Conservation (phyloP, 2,797 vertebrate species). For the Phalanger gymnotis region DNA sequence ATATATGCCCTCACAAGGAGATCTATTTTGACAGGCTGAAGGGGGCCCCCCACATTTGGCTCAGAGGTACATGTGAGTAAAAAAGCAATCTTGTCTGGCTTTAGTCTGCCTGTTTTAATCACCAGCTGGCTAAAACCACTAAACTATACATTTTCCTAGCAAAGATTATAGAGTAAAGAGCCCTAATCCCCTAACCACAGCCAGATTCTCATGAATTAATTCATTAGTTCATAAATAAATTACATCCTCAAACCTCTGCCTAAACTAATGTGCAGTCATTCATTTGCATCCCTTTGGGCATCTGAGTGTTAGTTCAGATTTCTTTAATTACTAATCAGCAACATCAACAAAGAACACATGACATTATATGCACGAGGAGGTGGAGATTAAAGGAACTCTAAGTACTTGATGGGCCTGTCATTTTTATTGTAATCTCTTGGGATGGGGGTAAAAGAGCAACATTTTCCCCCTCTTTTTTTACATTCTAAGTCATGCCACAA, state of each 20-base stretch:
- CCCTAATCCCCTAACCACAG: constrained; percentile 76
- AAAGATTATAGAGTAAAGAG: constrained; percentile 77
- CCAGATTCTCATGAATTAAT: constrained; percentile 86
- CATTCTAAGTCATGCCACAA: background rate
- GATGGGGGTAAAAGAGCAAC: background rate
- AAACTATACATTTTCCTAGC: constrained; percentile 77
- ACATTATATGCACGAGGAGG: constrained; percentile 6
- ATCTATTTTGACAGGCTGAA: constrained; percentile 72
- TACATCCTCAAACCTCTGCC: constrained; percentile 74
- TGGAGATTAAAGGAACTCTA: background rate
- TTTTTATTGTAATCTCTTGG: background rate
- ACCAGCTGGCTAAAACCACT: constrained; percentile 71
- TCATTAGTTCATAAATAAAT: constrained; percentile 83
- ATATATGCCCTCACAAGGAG: constrained; percentile 51
- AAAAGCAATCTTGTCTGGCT: constrained; percentile 68
- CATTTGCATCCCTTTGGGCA: constrained; percentile 62
- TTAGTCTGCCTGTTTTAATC: constrained; percentile 69
- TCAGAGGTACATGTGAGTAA: constrained; percentile 63
- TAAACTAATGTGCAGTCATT: constrained; percentile 76
- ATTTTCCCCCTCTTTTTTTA: background rate
- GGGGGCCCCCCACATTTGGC: constrained; percentile 52
- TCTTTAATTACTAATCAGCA: constrained; percentile 74
- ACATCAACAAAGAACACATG: constrained; percentile 59
- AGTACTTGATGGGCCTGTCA: background rate
- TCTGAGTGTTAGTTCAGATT: constrained; percentile 71